Evolutionary conservation across 2,888 invertebrate species (phyloP).

Genomic region (Dolomedes plantarius): DNA sequence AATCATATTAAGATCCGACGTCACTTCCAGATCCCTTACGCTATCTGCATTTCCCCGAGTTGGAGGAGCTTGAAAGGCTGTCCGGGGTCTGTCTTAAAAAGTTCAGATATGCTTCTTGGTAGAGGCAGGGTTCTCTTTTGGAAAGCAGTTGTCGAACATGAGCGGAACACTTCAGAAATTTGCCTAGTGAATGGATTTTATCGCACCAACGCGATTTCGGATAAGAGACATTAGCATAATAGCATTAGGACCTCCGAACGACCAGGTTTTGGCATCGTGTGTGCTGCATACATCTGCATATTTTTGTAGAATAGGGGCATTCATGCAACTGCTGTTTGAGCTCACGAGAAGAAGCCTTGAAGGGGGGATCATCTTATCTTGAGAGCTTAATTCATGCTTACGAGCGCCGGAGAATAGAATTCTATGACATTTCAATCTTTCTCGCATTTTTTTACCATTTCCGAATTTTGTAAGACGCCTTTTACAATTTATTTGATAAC

Average conservation of each 20-base stretch:
- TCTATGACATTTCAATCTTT: no score
- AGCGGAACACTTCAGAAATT: background rate
- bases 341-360: background rate
- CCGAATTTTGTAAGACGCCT: no score
- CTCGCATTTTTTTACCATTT: no score
- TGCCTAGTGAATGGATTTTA: background rate
- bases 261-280: background rate
- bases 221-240: background rate
- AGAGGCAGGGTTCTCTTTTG: background rate
- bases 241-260: background rate
- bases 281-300: background rate
- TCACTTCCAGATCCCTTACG: background rate
- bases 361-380: background rate
- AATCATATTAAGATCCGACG: background rate
- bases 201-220: background rate
- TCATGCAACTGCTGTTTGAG: background rate
- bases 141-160: background rate
- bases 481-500: no score
- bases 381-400: background rate
- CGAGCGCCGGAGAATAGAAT: no score
- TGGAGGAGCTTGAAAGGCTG: background rate
- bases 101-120: background rate
- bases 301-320: background rate
- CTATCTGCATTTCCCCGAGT: background rate
- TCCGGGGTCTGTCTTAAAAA: background rate